A percentile compares a stretch with the other conserved stretches of the same genome.
phyloP scores from a whole-genome alignment of 1,140 invertebrate genomes.

The Drosophila saltans region DNA sequence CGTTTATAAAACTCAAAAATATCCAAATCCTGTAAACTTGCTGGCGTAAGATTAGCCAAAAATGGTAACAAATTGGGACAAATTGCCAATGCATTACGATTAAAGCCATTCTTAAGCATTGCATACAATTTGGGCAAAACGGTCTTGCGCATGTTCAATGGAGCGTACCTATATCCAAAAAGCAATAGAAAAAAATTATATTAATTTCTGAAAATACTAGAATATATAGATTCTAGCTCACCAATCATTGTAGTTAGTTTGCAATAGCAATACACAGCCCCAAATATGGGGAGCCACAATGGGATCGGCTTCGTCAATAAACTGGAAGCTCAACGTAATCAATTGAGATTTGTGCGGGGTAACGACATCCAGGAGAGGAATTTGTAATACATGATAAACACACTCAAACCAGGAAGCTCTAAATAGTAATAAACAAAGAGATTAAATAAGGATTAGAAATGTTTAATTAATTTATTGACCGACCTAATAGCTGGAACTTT shows the following conservation, averaged over 20 bases:
- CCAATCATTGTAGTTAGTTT: conserved; percentile 72
- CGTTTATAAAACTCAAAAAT: conserved; percentile 86
- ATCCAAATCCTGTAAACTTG: conserved; percentile 81
- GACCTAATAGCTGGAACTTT: conserved; percentile 84
- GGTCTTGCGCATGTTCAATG: conserved; percentile 88
- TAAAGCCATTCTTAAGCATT: conserved; percentile 88
- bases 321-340: conserved; percentile 86
- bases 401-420: conserved; percentile 87
- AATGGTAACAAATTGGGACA: conserved; percentile 90
- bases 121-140: conserved; percentile 89
- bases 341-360: conserved; percentile 85
- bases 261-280: conserved; percentile 83
- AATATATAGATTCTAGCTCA: conserved; percentile 17
- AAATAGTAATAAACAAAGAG: not conserved
- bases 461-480: not conserved
- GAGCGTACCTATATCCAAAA: conserved; percentile 85
- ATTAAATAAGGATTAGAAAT: not conserved
- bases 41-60: conserved; percentile 86
- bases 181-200: too few relatives aligned
- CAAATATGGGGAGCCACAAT: conserved; percentile 87
- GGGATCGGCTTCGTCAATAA: conserved; percentile 89
- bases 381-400: conserved; percentile 86
- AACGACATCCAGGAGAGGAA: conserved; percentile 83
- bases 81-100: conserved; percentile 88
- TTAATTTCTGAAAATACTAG: not conserved